Evolutionary conservation across 2,888 invertebrate genomes (phyloP).

Genomic region (Rhamnusium bicolor): DNA sequence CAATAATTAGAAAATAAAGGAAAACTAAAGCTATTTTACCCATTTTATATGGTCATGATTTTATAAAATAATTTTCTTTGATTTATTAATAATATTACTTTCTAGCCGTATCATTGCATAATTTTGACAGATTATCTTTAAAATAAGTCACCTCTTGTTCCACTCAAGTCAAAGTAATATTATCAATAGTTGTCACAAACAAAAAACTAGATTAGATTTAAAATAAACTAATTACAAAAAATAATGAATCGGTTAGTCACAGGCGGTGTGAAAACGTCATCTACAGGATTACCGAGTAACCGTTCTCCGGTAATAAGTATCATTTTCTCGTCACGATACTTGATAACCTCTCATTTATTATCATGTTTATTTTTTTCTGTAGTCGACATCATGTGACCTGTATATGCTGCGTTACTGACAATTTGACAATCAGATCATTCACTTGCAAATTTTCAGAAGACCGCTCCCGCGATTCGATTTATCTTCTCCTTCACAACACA

Average conservation of each 20-base stretch:
- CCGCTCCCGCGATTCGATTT: constrained; percentile 68
- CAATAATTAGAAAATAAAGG: constrained; percentile 31
- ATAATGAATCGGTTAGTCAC: constrained; percentile 56
- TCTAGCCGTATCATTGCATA: background rate
- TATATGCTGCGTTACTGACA: constrained; percentile 64
- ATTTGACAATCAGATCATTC: constrained; percentile 65
- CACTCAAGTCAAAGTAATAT: constrained; percentile 23
- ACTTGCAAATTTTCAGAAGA: constrained; percentile 67
- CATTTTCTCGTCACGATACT: constrained; percentile 35
- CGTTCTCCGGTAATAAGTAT: constrained; percentile 29
- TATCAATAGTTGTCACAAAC: constrained; percentile 20
- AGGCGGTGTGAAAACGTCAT: constrained; percentile 58
- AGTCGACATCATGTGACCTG: constrained; percentile 59
- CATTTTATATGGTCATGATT: constrained; percentile 13
- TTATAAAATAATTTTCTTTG: constrained; percentile 22
- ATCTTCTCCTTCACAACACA: constrained; percentile 60
- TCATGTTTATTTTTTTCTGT: constrained; percentile 48
- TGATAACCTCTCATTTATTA: constrained; percentile 35
- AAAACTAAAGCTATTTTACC: constrained; percentile 33
- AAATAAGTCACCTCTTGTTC: background rate
- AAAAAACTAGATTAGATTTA: constrained; percentile 47
- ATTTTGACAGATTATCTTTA: background rate
- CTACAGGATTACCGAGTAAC: constrained; percentile 52
- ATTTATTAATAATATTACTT: constrained; percentile 30
- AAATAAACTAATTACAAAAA: constrained; percentile 47